These are phyloP conservation scores for Morpho achilles DNA, from an alignment of 2,888 invertebrate species.

Conservation along the genomic window DNA sequence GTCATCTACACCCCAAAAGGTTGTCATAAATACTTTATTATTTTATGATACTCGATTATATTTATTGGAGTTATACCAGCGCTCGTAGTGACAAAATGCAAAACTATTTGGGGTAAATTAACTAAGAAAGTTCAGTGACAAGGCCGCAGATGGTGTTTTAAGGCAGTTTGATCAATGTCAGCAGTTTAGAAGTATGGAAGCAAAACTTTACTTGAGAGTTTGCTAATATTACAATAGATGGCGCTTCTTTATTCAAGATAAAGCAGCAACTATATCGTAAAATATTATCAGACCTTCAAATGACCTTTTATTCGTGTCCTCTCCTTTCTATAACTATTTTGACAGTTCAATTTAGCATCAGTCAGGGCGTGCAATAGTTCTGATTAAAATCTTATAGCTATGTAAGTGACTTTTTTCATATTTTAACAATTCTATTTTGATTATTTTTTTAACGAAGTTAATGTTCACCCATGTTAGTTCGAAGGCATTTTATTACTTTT, in stretches of 20 bases:
- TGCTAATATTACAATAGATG: neutral
- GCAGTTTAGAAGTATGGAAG: too few relatives aligned
- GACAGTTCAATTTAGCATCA: conserved; percentile 41
- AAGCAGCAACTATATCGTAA: conserved; percentile 13
- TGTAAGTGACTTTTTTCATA: conserved; percentile 35
- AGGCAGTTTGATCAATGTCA: too few relatives aligned
- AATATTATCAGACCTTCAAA: conserved; percentile 67
- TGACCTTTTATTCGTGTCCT: conserved; percentile 68
- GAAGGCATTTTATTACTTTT: neutral
- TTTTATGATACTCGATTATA: too few relatives aligned
- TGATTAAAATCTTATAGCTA: conserved; percentile 33
- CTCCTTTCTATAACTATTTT: conserved; percentile 52
- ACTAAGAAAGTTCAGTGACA: neutral
- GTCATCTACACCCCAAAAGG: too few relatives aligned
- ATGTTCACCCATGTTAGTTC: neutral
- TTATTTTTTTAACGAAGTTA: neutral
- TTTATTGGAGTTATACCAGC: too few relatives aligned
- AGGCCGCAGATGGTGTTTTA: conserved; percentile 4
- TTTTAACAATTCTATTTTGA: conserved; percentile 9
- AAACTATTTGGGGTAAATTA: too few relatives aligned
- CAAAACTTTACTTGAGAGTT: neutral
- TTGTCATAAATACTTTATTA: too few relatives aligned
- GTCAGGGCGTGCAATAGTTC: conserved; percentile 57
- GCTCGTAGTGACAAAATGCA: too few relatives aligned
- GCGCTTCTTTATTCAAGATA: conserved; percentile 12